Percentiles rank a stretch among this genome's conserved stretches.
These are phyloP conservation scores for Villa cingulata DNA, from an alignment of 2,888 invertebrate species.

Conservation along the genomic window DNA sequence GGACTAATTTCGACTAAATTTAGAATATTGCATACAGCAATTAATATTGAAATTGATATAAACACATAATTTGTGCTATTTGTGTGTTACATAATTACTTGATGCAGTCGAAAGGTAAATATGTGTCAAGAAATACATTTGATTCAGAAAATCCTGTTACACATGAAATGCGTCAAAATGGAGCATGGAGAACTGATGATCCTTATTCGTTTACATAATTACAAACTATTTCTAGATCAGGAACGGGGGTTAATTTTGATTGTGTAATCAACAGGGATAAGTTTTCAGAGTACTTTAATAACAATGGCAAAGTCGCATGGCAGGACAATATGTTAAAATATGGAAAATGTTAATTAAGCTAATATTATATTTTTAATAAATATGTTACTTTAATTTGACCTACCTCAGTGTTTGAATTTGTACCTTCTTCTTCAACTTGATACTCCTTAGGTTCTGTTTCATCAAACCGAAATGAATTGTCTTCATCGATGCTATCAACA, in stretches of 20 bases:
- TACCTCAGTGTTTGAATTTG: not conserved
- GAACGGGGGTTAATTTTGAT: not conserved
- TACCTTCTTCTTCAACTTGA: not conserved
- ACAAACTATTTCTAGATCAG: too few relatives aligned
- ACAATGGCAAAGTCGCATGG: constrained; percentile 1
- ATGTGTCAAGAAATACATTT: constrained; percentile 1
- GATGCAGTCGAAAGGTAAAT: not conserved
- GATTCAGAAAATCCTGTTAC: not conserved
- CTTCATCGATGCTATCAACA: not conserved
- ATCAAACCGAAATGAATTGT: too few relatives aligned
- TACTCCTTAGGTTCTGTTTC: too few relatives aligned
- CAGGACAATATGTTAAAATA: constrained; percentile 1
- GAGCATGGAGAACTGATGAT: not conserved
- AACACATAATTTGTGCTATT: not conserved
- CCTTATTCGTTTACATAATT: not conserved
- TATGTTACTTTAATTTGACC: not conserved
- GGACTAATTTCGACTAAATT: constrained; percentile 1
- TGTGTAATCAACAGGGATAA: not conserved
- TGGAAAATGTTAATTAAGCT: not conserved
- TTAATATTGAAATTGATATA: not conserved
- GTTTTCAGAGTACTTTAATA: not conserved
- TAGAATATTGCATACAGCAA: constrained; percentile 1
- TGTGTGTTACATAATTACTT: constrained; percentile 2
- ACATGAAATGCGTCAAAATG: not conserved
- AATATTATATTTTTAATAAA: not conserved